Base-by-base conservation (phyloP, 2,113 vertebrate genomes). In the Corydoras maculifer region DNA sequence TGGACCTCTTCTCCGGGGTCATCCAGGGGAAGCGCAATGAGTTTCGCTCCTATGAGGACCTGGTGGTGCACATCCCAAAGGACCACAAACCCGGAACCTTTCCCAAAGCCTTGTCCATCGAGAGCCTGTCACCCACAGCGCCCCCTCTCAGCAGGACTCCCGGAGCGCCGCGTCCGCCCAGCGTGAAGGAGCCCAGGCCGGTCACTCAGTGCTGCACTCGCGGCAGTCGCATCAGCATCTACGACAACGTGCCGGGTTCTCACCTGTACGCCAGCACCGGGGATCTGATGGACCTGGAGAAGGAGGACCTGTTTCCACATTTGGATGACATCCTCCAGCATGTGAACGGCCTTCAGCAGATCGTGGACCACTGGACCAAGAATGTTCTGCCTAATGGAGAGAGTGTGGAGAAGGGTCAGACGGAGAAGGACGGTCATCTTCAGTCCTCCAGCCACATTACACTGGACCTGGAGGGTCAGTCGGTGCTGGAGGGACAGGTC, bases 21-120 rank as follows among this genome's bases (percentile, higher is more conserved):
- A 84, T 86, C 0, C 88, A 86, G 11, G 82, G 85, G 53, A 87
- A 78, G 73, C 87, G 77, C 32, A 94, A 92, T 18, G 93, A 92
- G 65, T 97, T 95, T 77, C 91, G 86, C 68, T 99, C 97, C 9
- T 94, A 98, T 53, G 94, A 99, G 85, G 91, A 93, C 79, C 83
- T 98, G 77, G 91, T 99, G 55, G 91, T 99, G 29, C 92, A 94
- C 79, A 85, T 99, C 79, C 97, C 97, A 67, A 95, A 96, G 86
- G 96, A 99, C 82, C 96, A 99, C 81, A 99, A 98, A 75, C 97
- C 96, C 0, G 97, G 97, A 48, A 99, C 97, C 2, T 99, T 99
- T 81, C 97, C 97, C 51, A 98, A 98, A 85, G 96, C 97, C 0
- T 88, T 99, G 11, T 99, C 97, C 18, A 96, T 98, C 3, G 97